Conservation (phyloP, 2,113 vertebrate genomes). For the Vulpes vulpes region DNA sequence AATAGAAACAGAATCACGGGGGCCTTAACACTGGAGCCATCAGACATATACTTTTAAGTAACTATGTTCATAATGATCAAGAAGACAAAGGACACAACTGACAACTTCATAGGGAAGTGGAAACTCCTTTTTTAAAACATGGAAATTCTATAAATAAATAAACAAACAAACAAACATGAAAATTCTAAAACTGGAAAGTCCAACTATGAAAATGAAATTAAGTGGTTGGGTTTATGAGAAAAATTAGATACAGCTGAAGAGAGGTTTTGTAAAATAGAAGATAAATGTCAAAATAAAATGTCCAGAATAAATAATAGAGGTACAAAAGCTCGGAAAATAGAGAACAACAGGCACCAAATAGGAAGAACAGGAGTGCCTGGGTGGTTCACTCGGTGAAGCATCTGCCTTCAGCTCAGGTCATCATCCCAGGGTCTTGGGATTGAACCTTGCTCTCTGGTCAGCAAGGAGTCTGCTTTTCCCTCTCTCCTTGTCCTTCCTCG, state of each 20-base stretch:
- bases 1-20: background rate
- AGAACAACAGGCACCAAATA: background rate
- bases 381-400: too few relatives aligned
- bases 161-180: background rate
- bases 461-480: too few relatives aligned
- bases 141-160: background rate
- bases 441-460: too few relatives aligned
- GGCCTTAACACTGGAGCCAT: background rate
- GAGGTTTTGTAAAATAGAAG: background rate
- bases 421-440: too few relatives aligned
- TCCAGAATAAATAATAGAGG: background rate
- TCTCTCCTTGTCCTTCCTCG: too few relatives aligned
- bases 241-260: background rate
- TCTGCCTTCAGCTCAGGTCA: too few relatives aligned
- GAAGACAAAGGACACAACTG: background rate
- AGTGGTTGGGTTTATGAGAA: background rate
- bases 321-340: too few relatives aligned
- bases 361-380: background rate
- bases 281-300: background rate
- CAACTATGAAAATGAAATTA: background rate
- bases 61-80: background rate
- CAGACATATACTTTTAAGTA: background rate
- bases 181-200: background rate
- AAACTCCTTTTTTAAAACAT: background rate
- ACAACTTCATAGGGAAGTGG: background rate